Base-by-base conservation (phyloP, 2,113 vertebrate species). In the Monopterus albus region DNA sequence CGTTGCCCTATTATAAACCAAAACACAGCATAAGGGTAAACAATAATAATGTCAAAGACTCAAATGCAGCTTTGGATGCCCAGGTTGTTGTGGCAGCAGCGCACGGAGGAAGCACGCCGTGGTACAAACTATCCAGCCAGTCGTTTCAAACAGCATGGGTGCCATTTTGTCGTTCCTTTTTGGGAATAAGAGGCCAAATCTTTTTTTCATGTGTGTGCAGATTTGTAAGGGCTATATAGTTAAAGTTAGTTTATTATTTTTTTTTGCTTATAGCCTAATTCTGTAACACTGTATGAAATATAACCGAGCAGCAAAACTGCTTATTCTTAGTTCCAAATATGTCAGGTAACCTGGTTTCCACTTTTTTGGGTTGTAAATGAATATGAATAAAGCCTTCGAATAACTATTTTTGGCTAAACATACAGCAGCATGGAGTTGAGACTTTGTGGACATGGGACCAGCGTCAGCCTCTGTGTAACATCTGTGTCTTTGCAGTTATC, bases 1-100 rank as follows among this genome's bases (percentile, higher is more conserved):
- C 61, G 79, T 82, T 76, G 72, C 77, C 82, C 83, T 86, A 72
- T 82, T 82, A 82, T 84, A 83, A 84, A 87, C 81, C 79, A 72
- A 84, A 87, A 86, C 72, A 79, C 69, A 72, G 49, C 55, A 43
- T 36, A 43, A 67, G 71, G 60, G 75, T 74, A 82, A 82, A 88
- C 81, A 86, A 81, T 83, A 88, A 82, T 82, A 84, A 82, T 56
- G 43, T 62, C 71, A 52, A 55, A 50, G 60, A 58, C 70, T 71
- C 45, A 36, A 56, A 71, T 21, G 52, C 66, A 64, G 51, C 71
- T 75, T 56, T 69, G 75, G 72, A 60, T 72, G 74, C 70, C 71
- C 78, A 43, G 81, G 79, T 72, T 87, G 75, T 79, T 79, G 58
- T 82, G 78, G 72, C 66, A 50, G 71, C 56, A 62, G 29, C 20